phyloP scores from a whole-genome alignment of 1,140 invertebrate species.

The Scaptomyza pallida region DNA sequence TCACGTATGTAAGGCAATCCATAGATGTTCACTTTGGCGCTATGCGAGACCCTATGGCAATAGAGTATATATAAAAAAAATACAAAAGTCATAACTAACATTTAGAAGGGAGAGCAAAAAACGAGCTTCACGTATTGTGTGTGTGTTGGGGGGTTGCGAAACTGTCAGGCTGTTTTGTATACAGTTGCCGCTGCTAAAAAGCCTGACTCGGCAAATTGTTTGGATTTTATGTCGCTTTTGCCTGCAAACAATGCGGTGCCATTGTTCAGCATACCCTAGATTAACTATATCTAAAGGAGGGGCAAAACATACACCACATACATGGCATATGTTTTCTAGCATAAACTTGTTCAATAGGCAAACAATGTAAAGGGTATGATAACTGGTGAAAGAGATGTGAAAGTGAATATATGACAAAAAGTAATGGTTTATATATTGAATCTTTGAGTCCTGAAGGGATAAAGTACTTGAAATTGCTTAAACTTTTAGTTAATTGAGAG shows the following conservation, averaged over 20 bases:
- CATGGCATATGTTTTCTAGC: slow-evolving; percentile 1
- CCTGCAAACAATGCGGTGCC: slow-evolving; percentile 69
- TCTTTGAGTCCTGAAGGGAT: too few relatives aligned
- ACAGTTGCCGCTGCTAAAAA: slow-evolving; percentile 51
- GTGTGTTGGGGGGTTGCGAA: background rate
- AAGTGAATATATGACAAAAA: too few relatives aligned
- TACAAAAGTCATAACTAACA: slow-evolving; percentile 44
- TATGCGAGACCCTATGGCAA: slow-evolving; percentile 87
- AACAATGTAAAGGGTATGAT: background rate
- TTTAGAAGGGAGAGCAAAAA: slow-evolving; percentile 20
- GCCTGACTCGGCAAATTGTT: slow-evolving; percentile 75
- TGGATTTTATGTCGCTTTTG: slow-evolving; percentile 77
- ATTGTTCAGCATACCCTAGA: slow-evolving; percentile 31
- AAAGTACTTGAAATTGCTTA: too few relatives aligned
- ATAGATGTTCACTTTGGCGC: slow-evolving; percentile 95
- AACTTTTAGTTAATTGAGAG: too few relatives aligned
- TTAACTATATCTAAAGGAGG: background rate
- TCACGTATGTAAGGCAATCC: slow-evolving; percentile 94
- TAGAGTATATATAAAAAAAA: slow-evolving; percentile 31
- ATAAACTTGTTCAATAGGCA: background rate
- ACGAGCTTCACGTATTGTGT: background rate
- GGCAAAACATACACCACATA: too few relatives aligned
- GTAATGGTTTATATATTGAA: too few relatives aligned
- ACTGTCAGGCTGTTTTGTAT: slow-evolving; percentile 26
- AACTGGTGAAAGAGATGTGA: background rate